Conservation (phyloP, 2,113 vertebrate species). For the Coturnix japonica region DNA sequence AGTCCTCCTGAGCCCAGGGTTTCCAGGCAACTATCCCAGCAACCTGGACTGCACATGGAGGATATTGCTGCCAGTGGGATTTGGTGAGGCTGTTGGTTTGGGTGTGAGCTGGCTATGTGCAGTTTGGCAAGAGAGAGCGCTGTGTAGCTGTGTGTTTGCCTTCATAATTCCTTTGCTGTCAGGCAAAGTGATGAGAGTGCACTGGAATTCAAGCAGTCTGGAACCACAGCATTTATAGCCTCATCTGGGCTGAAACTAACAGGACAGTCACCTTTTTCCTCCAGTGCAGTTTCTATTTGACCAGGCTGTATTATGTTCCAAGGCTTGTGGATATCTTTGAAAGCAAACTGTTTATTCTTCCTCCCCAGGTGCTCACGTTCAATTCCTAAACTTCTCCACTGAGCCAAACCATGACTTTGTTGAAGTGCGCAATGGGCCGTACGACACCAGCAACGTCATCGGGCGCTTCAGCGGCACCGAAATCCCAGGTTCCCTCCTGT, state of each 20-base stretch:
- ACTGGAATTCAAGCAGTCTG: neutral
- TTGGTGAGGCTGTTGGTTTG: constrained; percentile 80
- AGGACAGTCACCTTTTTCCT: neutral
- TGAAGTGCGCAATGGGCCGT: constrained; percentile 93
- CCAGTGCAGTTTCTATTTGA: rapidly evolving
- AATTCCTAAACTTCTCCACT: constrained; percentile 97
- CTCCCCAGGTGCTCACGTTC: constrained; percentile 89
- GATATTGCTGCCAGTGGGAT: constrained; percentile 92
- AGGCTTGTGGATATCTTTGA: rapidly evolving
- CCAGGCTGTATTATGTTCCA: rapidly evolving
- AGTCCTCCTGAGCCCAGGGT: constrained; percentile 96
- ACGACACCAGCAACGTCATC: constrained; percentile 92
- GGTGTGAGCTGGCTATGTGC: neutral
- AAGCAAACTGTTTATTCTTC: neutral
- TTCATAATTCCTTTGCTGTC: neutral
- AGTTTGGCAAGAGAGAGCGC: rapidly evolving
- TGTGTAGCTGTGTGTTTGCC: too few relatives aligned
- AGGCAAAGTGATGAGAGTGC: neutral
- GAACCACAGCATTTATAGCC: rapidly evolving
- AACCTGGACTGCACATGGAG: constrained; percentile 98
- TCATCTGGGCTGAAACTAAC: neutral
- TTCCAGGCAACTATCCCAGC: constrained; percentile 98
- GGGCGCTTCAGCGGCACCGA: constrained; percentile 93
- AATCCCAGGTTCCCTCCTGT: constrained; percentile 86
- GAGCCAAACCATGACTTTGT: constrained; percentile 97